Conservation (phyloP, 2,888 invertebrate species). For the Drosophila tanythrix region DNA sequence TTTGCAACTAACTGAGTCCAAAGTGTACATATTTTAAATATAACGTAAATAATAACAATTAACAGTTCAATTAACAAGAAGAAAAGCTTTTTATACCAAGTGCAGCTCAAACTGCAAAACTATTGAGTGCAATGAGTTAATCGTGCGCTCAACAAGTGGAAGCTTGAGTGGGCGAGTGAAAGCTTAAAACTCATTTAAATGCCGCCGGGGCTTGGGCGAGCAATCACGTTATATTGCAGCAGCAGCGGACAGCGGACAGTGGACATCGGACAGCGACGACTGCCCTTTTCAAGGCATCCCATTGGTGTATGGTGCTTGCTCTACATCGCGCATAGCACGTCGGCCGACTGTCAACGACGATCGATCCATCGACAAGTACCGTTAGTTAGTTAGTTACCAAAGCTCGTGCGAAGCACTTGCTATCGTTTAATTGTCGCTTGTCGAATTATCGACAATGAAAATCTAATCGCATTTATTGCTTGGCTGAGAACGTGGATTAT, state of each 20-base stretch:
- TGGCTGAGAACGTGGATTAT: constrained; percentile 62
- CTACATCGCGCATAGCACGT: constrained; percentile 61
- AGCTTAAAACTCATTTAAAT: constrained; percentile 57
- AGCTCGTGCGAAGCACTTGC: constrained; percentile 51
- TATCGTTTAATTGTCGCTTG: constrained; percentile 12
- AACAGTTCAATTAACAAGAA: background rate
- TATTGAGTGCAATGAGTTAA: constrained; percentile 16
- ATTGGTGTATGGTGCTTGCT: constrained; percentile 53
- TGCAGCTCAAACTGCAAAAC: constrained; percentile 8
- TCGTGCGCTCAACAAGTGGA: background rate
- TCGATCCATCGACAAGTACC: constrained; percentile 39
- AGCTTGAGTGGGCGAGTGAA: background rate
- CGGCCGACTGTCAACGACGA: constrained; percentile 42
- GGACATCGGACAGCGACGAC: constrained; percentile 7
- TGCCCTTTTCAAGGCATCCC: constrained; percentile 55
- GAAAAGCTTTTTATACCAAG: background rate
- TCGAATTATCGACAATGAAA: constrained; percentile 24
- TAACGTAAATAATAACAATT: constrained; percentile 57
- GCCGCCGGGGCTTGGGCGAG: constrained; percentile 40
- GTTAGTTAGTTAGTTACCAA: constrained; percentile 56
- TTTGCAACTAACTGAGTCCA: constrained; percentile 84
- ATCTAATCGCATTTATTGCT: constrained; percentile 61
- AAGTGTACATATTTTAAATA: constrained; percentile 11
- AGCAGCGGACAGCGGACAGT: constrained; percentile 3
- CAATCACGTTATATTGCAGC: constrained; percentile 70